Evolutionary conservation across 2,888 invertebrate species (phyloP), one percentile per base, ranked within the genome.

Genomic region (Rhyacophila evoluta): DNA sequence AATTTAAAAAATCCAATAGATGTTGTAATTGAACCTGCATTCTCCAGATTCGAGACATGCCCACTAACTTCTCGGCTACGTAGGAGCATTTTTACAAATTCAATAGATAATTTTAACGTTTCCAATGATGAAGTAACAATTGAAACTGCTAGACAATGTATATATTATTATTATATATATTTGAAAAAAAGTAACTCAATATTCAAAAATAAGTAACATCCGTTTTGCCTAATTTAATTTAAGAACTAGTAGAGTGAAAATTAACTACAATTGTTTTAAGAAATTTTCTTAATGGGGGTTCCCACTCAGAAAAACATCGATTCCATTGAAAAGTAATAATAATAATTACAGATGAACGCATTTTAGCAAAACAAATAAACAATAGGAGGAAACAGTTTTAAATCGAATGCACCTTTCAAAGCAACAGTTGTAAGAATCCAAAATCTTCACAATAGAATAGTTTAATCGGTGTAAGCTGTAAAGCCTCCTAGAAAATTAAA

Each of bases 321-420:
- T 12, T 5, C 10, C 69, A 11, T 29, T 69, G 29, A 5, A 12
- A 29, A 29, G n/a, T 69, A 69, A 28, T 15, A 69, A 33, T 33
- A 55, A 55, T 19, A 25, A 33, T 33, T 33, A 55, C 55, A 55
- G 25, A 19, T 55, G 55, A 55, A 55, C 10, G 25, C 55, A 55
- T 25, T 25, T 55, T 55, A 55, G 19, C 25, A 29, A 69, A 69
- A 28, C 15, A 28, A 69, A 69, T n/a, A 28, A 33, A 33, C 28
- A 69, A 69, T 69, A 29, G 69, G 6, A 69, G 69, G 69, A 69
- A 69, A 69, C 28, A 28, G 19, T n/a, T 25, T 28, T n/a, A 39
- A 55, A 55, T 55, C 19, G 55, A 15, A 55, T 25, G 55, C 10
- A 55, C 6, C 55, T 55, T 55, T 19, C 19, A 25, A 25, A 55